Base-by-base conservation (phyloP, 2,888 invertebrate genomes). In the Druceiella hillmani region DNA sequence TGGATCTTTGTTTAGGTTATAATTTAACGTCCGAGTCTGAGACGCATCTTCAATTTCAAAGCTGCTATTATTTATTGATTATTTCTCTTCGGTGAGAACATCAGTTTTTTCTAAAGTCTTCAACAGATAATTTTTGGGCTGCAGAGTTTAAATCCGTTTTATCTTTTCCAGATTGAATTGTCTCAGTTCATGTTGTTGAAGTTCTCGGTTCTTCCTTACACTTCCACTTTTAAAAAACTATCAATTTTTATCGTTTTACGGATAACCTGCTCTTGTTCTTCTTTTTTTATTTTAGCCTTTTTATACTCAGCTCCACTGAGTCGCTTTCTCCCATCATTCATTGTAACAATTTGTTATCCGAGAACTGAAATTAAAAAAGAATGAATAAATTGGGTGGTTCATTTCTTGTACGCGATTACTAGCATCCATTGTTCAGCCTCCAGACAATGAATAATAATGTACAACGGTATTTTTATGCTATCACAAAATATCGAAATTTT, bases 1-100 rank as follows among this genome's bases (percentile, higher is more conserved):
- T 40, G 35, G 39, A 47, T 50, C 47, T 48, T 45, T 48, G 43
- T 46, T 46, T 43, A 38, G 41, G 37, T 40, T 39, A 38, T 29
- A 28, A 28, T 35, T 41, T 43, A 24, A 46, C 35, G 40, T 35
- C 37, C 44, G 36, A 38, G 27, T 40, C 38, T 27, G 41, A 47
- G 41, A 43, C 29, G 38, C 41, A 41, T 47, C 41, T 45, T 41
- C 45, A 44, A 40, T 44, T 48, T 17, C 41, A 26, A 35, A 30
- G 31, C 33, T 47, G 40, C 33, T 47, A 36, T 20, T 40, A 37
- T 30, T 41, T 34, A 34, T 17, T 38, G 32, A 26, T 43, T 33
- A 17, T 29, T 31, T 32, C 37, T 49, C 36, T 36, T 44, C 34
- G 46, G 46, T 43, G 28, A 45, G 26, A 47, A 43, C 36, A 44